phyloP scores from a whole-genome alignment of 2,797 vertebrate species.

The Chrosomus eos region DNA sequence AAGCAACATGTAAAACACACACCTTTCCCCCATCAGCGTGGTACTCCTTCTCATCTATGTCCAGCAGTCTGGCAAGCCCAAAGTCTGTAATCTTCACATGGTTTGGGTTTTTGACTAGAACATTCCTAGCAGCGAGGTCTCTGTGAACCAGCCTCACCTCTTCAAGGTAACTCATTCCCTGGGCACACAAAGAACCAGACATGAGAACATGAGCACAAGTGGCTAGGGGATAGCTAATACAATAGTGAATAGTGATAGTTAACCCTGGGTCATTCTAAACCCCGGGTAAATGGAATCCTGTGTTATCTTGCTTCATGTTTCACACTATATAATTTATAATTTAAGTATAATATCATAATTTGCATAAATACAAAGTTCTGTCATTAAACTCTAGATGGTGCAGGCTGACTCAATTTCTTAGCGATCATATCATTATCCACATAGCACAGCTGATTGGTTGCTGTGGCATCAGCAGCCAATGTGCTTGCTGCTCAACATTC shows the following conservation, averaged over 20 bases:
- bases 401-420: no score
- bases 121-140: conserved; percentile 93
- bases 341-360: no score
- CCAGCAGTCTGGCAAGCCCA: conserved; percentile 90
- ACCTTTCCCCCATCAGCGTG: conserved; percentile 96
- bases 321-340: not conserved
- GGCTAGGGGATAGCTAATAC: not conserved
- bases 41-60: conserved; percentile 96
- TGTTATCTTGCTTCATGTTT: not conserved
- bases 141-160: conserved; percentile 94
- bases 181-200: conserved; percentile 50
- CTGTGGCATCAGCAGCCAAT: no score
- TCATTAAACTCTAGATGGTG: no score
- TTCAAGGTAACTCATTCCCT: conserved; percentile 98
- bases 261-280: not conserved
- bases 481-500: no score
- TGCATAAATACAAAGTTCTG: no score
- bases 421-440: no score
- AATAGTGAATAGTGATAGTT: not conserved
- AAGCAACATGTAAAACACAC: conserved; percentile 23
- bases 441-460: no score
- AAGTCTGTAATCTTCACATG: conserved; percentile 99
- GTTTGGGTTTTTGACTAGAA: conserved; percentile 94
- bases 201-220: not conserved
- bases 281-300: not conserved